Evolutionary conservation across 2,113 vertebrate genomes (phyloP).

Genomic region (Anarhynchus alexandrinus): DNA sequence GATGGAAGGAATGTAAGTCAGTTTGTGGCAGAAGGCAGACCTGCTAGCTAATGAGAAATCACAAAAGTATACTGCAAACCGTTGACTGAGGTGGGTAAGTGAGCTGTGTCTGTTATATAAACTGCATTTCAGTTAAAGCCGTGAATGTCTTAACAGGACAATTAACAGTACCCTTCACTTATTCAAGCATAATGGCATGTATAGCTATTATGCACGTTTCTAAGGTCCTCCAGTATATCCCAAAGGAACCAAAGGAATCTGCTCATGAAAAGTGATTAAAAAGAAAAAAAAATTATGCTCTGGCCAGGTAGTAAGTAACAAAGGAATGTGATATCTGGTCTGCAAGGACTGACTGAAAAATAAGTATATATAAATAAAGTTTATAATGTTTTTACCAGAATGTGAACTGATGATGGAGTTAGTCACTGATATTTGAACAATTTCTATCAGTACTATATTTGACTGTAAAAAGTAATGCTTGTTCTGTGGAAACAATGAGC

Average conservation of each 20-base stretch:
- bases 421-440: neutral
- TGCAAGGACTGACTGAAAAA: neutral
- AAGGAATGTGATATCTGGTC: neutral
- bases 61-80: constrained; percentile 2
- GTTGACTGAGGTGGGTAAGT: neutral
- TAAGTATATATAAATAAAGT: neutral
- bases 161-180: neutral
- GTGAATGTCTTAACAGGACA: neutral
- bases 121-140: neutral
- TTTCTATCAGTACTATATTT: neutral
- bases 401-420: neutral
- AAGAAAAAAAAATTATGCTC: neutral
- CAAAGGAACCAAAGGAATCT: neutral
- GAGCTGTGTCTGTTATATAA: neutral
- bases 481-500: neutral
- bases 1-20: constrained; percentile 62
- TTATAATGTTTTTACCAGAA: neutral
- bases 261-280: neutral
- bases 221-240: neutral
- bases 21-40: constrained; percentile 60
- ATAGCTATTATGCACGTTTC: neutral
- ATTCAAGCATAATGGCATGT: neutral
- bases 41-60: constrained; percentile 43
- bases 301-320: neutral
- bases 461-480: neutral